A percentile compares a stretch with the other conserved stretches of the same genome.
Conservation (phyloP, 2,113 vertebrate genomes). For the Silurus asotus region DNA sequence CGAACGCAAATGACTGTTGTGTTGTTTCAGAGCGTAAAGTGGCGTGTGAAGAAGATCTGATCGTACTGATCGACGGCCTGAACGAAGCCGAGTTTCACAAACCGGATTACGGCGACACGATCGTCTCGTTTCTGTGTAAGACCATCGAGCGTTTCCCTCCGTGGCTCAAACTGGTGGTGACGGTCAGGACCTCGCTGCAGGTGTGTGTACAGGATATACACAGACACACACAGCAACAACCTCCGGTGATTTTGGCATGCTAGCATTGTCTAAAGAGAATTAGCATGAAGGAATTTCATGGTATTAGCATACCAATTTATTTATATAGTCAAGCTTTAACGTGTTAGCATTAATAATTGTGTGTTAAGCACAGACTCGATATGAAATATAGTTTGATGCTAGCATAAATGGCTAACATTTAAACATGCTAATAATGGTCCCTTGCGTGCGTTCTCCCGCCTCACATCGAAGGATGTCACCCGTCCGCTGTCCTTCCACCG, state of each 20-base stretch:
- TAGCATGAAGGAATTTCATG: background rate
- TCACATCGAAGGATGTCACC: conserved; percentile 78
- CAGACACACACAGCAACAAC: background rate
- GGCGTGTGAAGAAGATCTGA: conserved; percentile 82
- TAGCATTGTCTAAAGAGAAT: background rate
- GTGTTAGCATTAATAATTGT: background rate
- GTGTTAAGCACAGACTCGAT: background rate
- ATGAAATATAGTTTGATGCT: too few relatives aligned
- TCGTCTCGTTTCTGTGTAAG: conserved; percentile 86
- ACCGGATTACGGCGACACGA: conserved; percentile 86
- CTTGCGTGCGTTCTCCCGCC: background rate
- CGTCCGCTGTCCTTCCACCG: conserved; percentile 85
- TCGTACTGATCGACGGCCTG: conserved; percentile 85
- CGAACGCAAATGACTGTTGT: background rate
- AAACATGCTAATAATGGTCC: too few relatives aligned
- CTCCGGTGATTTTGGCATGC: background rate
- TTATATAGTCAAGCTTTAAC: background rate
- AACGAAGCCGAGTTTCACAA: conserved; percentile 91
- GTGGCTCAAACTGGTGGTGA: conserved; percentile 86
- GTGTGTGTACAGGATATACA: conserved; percentile 57
- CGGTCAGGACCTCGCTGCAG: conserved; percentile 87
- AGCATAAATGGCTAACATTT: background rate
- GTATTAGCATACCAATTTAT: too few relatives aligned
- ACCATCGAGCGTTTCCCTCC: conserved; percentile 85
- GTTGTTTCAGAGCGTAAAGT: conserved; percentile 80